Base-by-base conservation (phyloP, 2,888 invertebrate species). In the Idaea dimidiata region DNA sequence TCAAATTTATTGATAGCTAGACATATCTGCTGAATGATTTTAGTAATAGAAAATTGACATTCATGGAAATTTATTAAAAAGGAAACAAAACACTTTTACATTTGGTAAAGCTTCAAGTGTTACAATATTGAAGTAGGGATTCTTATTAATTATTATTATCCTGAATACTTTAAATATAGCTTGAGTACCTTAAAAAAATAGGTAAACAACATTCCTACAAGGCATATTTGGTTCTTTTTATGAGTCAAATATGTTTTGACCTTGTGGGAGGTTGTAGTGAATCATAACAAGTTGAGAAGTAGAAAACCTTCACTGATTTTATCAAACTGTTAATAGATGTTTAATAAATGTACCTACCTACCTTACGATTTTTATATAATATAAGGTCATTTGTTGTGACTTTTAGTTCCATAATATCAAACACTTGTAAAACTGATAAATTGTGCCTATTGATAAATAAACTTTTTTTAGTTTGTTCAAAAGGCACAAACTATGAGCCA, bases 401-500 rank as follows among this genome's bases (percentile, higher is more conserved):
- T 43, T 7, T 32, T 1, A 43, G 43, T 14, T 24, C 24, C 0
- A 3, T 14, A 6, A 43, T 43, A 43, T 14, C 43, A 43, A 43
- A 43, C 43, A 43, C 43, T 43, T 43, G 10, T 43, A 43, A 8
- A 0, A 43, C 0, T 43, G n/a, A n/a, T n/a, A n/a, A n/a, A n/a
- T n/a, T n/a, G n/a, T n/a, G n/a, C n/a, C n/a, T 4, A 43, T 43
- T 43, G 43, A 43, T 14, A 43, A 43, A 43, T 3, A 43, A 3
- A 43, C 43, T 8, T 43, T 8, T 24, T 5, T 3, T 24, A 24
- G 24, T 24, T 24, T 24, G 24, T 24, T 1, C 24, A 24, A 5
- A 3, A 5, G 5, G 43, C 43, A 43, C 43, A 43, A 6, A 43
- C 43, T 43, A 66, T 67, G 64, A 66, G 63, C 65, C 60, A 68